Conservation (phyloP, 2,888 invertebrate genomes). For the Diogma glabrata region DNA sequence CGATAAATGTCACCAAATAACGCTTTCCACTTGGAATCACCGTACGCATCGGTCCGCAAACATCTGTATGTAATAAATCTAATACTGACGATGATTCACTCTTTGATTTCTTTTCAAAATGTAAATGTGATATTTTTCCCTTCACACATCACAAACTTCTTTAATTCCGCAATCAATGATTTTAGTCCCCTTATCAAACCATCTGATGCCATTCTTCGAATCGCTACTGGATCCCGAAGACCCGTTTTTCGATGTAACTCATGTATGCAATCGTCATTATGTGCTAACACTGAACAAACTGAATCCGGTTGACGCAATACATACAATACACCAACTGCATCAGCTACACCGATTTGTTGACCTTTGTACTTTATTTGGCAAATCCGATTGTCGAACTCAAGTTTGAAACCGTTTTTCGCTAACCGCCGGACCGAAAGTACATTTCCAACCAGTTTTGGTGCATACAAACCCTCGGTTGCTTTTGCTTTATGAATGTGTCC, state of each 20-base stretch:
- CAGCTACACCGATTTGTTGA: slow-evolving; percentile 8
- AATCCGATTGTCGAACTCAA: slow-evolving; percentile 3
- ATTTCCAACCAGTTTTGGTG: slow-evolving; percentile 17
- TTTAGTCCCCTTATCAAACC: slow-evolving; percentile 15
- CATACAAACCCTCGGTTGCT: slow-evolving; percentile 16
- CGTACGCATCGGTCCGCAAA: slow-evolving; percentile 26
- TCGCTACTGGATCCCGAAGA: slow-evolving; percentile 17
- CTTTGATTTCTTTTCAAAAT: slow-evolving; percentile 21
- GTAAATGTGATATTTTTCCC: slow-evolving; percentile 20
- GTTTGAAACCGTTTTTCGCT: slow-evolving; percentile 6
- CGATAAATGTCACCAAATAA: slow-evolving; percentile 25
- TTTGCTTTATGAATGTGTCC: no score
- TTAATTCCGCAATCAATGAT: slow-evolving; percentile 15
- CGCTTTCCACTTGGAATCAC: slow-evolving; percentile 15
- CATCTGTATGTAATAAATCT: slow-evolving; percentile 23
- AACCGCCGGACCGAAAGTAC: slow-evolving; percentile 14
- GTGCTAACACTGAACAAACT: slow-evolving; percentile 8
- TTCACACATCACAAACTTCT: slow-evolving; percentile 19
- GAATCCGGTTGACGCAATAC: slow-evolving; percentile 9
- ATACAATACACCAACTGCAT: slow-evolving; percentile 6
- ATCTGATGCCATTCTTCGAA: slow-evolving; percentile 12
- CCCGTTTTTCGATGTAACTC: slow-evolving; percentile 19
- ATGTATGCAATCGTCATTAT: slow-evolving; percentile 17
- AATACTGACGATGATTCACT: slow-evolving; percentile 14
- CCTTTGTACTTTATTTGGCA: slow-evolving; percentile 12